Evolutionary conservation across 2,113 vertebrate species (phyloP).

Genomic region (Pholis gunnellus): DNA sequence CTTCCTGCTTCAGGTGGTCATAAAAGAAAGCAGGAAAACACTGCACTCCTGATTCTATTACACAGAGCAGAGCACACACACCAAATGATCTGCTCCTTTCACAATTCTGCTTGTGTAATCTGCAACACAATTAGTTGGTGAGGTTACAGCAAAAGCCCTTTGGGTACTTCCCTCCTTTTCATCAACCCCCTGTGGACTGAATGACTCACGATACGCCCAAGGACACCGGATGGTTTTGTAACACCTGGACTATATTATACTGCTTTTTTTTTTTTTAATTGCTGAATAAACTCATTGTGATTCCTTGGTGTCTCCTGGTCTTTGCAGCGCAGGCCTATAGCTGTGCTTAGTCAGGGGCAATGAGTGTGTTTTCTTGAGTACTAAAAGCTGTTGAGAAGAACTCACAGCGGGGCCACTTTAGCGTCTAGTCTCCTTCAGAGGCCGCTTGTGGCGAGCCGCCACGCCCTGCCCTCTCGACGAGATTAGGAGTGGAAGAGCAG

Average conservation of each 20-base stretch:
- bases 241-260: background rate
- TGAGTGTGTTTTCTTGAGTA: slow-evolving; percentile 22
- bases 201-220: background rate
- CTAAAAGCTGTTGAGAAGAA: background rate
- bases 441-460: slow-evolving; percentile 25
- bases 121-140: slow-evolving; percentile 7
- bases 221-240: background rate
- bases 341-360: background rate
- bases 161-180: background rate
- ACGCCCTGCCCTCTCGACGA: slow-evolving; percentile 39
- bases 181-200: background rate
- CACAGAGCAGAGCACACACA: slow-evolving; percentile 18
- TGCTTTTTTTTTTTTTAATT: background rate
- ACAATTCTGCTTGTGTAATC: background rate
- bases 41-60: slow-evolving; percentile 41
- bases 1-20: slow-evolving; percentile 56
- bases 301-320: background rate
- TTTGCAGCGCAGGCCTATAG: background rate
- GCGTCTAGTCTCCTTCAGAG: slow-evolving; percentile 39
- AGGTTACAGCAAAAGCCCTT: background rate
- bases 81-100: background rate
- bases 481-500: slow-evolving; percentile 53
- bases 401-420: slow-evolving; percentile 37
- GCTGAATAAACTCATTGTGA: slow-evolving; percentile 2
- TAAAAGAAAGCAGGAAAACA: slow-evolving; percentile 33